These are phyloP conservation scores for human (Homo sapiens) DNA, from an alignment of 2,113 vertebrate species.

Conservation along the genomic window GRCh38 chr2:135954501-135955000, in stretches of 20 bases:
- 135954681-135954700: background rate
- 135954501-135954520: background rate
- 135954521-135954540: background rate
- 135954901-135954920: background rate
- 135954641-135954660: background rate
- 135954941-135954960: background rate
- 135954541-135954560: background rate
- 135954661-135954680: background rate
- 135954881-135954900: background rate
- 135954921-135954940: background rate
- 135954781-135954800: background rate
- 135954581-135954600: background rate
- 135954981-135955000: background rate
- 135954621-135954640: background rate
- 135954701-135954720: constrained; percentile 42
- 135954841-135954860: background rate
- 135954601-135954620: background rate
- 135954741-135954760: too few relatives aligned
- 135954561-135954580: background rate
- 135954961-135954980: background rate
- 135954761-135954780: background rate
- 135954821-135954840: background rate
- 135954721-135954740: background rate
- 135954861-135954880: background rate
- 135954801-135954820: background rate